Conservation (phyloP, 2,113 vertebrate genomes). For the Boulengeromyrus knoepffleri region DNA sequence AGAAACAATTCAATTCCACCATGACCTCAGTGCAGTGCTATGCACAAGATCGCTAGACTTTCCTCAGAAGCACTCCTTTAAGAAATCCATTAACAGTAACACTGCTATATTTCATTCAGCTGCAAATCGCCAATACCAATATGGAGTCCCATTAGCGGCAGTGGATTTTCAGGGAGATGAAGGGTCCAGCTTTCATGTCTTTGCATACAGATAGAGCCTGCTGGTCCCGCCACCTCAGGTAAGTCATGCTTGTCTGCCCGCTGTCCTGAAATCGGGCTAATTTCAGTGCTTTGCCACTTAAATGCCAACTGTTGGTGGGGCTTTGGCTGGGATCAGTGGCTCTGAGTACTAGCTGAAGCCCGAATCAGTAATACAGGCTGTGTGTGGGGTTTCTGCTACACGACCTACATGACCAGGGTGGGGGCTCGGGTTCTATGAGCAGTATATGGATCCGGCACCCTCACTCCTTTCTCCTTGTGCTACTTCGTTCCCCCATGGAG, state of each 20-base stretch:
- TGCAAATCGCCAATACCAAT: slow-evolving; percentile 5
- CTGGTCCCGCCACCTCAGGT: background rate
- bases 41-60: background rate
- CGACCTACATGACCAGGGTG: background rate
- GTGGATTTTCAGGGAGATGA: background rate
- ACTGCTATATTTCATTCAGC: slow-evolving; percentile 3
- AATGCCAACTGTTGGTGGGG: background rate
- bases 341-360: background rate
- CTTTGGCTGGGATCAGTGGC: background rate
- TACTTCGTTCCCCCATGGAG: slow-evolving; percentile 28
- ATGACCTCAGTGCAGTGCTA: background rate
- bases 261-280: background rate
- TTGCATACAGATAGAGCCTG: background rate
- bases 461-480: background rate
- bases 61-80: background rate
- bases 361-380: background rate
- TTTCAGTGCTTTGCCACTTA: background rate
- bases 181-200: background rate
- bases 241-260: background rate
- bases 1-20: slow-evolving; percentile 4
- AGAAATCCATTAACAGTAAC: slow-evolving; percentile 9
- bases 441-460: background rate
- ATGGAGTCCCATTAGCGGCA: background rate
- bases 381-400: background rate
- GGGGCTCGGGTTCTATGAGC: background rate